Evolutionary conservation across 2,113 vertebrate species (phyloP).

Genomic region (Mellivora capensis): DNA sequence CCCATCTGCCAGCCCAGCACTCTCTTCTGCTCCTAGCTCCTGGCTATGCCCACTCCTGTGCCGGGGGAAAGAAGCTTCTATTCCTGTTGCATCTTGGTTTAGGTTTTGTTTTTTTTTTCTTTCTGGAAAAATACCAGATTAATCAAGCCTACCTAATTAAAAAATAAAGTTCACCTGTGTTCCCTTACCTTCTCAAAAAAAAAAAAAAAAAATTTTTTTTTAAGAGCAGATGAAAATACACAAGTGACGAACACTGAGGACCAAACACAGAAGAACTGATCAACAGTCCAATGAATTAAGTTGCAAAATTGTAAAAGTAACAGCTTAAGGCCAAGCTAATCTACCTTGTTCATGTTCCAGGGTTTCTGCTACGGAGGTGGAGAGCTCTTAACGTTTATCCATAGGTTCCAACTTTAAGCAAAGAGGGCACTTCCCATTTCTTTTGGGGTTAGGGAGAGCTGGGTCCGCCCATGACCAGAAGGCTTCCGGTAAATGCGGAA

Average conservation of each 20-base stretch:
- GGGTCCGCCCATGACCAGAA: neutral
- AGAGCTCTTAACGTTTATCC: neutral
- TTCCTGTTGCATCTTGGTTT: neutral
- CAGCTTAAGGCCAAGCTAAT: neutral
- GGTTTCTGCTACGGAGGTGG: neutral
- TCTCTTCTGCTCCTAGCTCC: neutral
- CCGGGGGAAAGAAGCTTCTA: neutral
- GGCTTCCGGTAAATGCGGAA: neutral
- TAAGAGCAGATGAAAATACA: neutral
- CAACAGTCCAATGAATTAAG: neutral
- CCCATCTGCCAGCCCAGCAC: neutral
- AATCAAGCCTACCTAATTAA: neutral
- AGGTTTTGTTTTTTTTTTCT: neutral
- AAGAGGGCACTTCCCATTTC: neutral
- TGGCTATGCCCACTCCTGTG: neutral
- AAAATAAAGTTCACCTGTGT: neutral
- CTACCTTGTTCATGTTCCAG: neutral
- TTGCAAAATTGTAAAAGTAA: neutral
- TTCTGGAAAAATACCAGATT: neutral
- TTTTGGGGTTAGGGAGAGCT: neutral
- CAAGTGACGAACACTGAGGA: neutral
- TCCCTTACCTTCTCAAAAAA: neutral
- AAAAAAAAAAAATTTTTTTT: neutral
- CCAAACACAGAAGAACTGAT: neutral
- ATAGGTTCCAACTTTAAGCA: neutral